Conservation (phyloP, 2,113 vertebrate species). For the Ivindomyrus marchei region DNA sequence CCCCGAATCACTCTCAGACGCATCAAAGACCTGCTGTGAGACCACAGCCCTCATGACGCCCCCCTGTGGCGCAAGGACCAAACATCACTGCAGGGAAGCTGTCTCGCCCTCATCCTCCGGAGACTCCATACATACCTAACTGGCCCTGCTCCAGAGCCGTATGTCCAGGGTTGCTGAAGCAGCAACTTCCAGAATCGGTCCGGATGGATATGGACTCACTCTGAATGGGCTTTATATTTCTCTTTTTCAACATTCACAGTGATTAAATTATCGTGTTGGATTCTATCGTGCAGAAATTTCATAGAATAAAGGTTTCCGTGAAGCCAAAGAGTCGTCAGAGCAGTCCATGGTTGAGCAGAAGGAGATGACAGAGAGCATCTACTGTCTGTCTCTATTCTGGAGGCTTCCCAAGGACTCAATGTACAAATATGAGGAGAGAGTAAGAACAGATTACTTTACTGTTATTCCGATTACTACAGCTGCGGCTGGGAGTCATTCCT, state of each 20-base stretch:
- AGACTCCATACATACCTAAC: not conserved
- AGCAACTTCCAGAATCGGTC: not conserved
- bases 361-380: not conserved
- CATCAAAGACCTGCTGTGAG: not conserved
- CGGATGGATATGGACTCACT: not conserved
- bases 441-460: not conserved
- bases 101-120: not conserved
- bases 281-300: not conserved
- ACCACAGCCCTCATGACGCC: not conserved
- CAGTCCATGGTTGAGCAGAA: not conserved
- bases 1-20: conserved; percentile 10
- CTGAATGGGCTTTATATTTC: not conserved
- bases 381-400: not conserved
- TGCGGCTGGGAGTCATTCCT: not conserved
- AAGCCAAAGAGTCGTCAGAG: not conserved
- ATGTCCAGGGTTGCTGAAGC: not conserved
- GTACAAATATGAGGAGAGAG: not conserved
- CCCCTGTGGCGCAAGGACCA: not conserved
- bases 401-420: not conserved
- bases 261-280: not conserved
- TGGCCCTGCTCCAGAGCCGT: not conserved
- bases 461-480: not conserved
- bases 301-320: not conserved
- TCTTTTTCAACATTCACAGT: not conserved
- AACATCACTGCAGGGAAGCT: not conserved